Evolutionary conservation across 2,797 vertebrate species (phyloP).

Genomic region (Cryptoblepharus egeriae): DNA sequence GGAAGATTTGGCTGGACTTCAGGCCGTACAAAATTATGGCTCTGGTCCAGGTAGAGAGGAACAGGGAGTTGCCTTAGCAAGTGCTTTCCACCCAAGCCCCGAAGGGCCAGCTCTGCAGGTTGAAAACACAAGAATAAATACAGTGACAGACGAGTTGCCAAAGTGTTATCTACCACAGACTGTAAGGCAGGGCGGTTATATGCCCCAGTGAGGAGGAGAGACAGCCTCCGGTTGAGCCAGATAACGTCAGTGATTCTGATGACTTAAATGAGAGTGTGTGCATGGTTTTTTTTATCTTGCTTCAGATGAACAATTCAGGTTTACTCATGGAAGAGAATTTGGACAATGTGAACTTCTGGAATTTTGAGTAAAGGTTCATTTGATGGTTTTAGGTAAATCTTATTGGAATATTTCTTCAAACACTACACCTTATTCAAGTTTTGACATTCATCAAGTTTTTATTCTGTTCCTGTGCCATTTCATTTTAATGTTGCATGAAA

Average conservation of each 20-base stretch:
- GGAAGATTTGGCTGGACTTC: conserved; percentile 70
- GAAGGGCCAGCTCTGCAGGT: conserved; percentile 62
- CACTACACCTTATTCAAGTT: conserved; percentile 75
- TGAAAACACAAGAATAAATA: conserved; percentile 62
- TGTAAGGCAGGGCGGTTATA: conserved; percentile 84
- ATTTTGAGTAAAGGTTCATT: conserved; percentile 37
- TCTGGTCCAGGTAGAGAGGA: conserved; percentile 75
- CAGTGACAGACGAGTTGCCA: conserved; percentile 62
- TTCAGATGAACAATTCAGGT: conserved; percentile 53
- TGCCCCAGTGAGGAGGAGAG: conserved; percentile 84
- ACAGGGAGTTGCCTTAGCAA: conserved; percentile 61
- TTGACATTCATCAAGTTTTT: no score
- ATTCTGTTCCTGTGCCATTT: conserved; percentile 54
- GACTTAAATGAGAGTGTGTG: conserved; percentile 48
- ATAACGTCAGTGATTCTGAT: conserved; percentile 51
- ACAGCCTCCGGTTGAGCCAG: conserved; percentile 59
- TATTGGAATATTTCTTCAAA: conserved; percentile 60
- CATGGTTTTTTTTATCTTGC: conserved; percentile 49
- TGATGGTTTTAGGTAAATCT: conserved; percentile 52
- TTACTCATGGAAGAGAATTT: conserved; percentile 52
- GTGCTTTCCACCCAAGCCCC: conserved; percentile 61
- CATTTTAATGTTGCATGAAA: conserved; percentile 33
- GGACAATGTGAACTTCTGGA: conserved; percentile 40
- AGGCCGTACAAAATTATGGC: conserved; percentile 66
- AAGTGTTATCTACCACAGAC: conserved; percentile 89